Evolutionary conservation across 92 coral and sea anemone genomes (phyloP), one percentile per base, ranked within the genome.

Genomic region (Bergia puertoricense): DNA sequence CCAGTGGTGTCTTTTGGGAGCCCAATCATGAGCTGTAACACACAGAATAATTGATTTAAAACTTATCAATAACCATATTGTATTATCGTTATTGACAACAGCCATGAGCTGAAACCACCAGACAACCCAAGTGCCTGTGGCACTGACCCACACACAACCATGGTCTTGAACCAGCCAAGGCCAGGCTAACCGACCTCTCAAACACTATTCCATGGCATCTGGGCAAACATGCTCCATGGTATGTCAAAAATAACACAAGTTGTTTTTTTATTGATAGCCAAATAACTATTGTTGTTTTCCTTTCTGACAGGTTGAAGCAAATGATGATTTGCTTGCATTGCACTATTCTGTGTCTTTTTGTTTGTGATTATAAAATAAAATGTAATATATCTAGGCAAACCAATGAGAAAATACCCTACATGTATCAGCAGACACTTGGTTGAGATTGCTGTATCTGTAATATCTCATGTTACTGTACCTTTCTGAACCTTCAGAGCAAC

Each of bases 401-500:
- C 72, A 66, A 66, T 66, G 36, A 66, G 72, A 66, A 18, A 66
- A 67, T 67, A 67, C 74, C 74, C 39, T 22, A 22, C 8, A 67
- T 67, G 74, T 67, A 22, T 67, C 74, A 67, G 74, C 74, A 67
- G 38, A 22, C 22, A 67, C 74, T 67, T 67, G 38, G 73, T 67
- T 67, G 73, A 67, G 73, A 67, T 67, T n/a, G 74, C 74, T 67
- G 38, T 67, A 67, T 22, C 74, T 67, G 74, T 4, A 67, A 67
- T 67, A 22, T 67, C 74, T 67, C 74, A 67, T 67, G 9, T 67
- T 67, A 67, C 74, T 67, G 74, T 67, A 67, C 74, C 74, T 67
- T 67, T 67, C 74, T 22, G 74, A n/a, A 67, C 74, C 74, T 67
- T 67, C 74, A n/a, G 74, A 67, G 74, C 74, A 67, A n/a, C 74